These are phyloP conservation scores for Tricholaema leucomelas DNA, from an alignment of 2,113 vertebrate genomes.

Conservation along the genomic window DNA sequence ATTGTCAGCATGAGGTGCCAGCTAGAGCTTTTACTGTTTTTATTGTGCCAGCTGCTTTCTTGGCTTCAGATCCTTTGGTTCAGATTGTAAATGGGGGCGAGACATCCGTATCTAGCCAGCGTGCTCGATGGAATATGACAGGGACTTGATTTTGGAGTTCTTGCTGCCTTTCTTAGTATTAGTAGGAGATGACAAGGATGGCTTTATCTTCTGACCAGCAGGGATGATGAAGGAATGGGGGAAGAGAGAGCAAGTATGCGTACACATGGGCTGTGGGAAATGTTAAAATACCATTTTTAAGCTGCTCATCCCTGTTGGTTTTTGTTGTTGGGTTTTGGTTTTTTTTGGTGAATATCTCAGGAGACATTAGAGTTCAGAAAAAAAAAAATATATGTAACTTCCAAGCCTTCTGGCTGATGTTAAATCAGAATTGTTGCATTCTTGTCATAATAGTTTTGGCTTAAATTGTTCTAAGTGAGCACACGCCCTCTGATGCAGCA, in stretches of 20 bases:
- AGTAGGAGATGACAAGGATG: slow-evolving; percentile 56
- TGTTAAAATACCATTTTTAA: background rate
- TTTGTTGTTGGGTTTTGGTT: too few relatives aligned
- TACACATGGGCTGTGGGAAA: background rate
- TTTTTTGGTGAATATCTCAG: background rate
- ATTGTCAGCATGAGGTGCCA: slow-evolving; percentile 79
- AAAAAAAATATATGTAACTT: background rate
- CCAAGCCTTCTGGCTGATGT: background rate
- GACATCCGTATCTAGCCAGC: slow-evolving; percentile 79
- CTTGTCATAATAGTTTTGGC: background rate
- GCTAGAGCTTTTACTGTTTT: slow-evolving; percentile 82
- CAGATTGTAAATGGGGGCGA: slow-evolving; percentile 83
- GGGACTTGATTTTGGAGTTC: slow-evolving; percentile 69
- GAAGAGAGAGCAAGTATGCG: background rate
- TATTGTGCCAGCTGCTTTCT: slow-evolving; percentile 85
- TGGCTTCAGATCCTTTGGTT: slow-evolving; percentile 81
- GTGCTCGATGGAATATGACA: slow-evolving; percentile 77
- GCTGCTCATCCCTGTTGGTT: background rate
- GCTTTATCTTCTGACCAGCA: slow-evolving; percentile 61
- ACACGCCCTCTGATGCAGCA: background rate
- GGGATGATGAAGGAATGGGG: background rate
- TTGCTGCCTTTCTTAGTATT: slow-evolving; percentile 59
- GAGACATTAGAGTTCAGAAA: background rate
- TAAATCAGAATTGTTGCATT: background rate
- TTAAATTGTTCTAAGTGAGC: background rate